These are phyloP conservation scores for Zophobas morio DNA, from an alignment of 1,140 invertebrate genomes.

Conservation along the genomic window DNA sequence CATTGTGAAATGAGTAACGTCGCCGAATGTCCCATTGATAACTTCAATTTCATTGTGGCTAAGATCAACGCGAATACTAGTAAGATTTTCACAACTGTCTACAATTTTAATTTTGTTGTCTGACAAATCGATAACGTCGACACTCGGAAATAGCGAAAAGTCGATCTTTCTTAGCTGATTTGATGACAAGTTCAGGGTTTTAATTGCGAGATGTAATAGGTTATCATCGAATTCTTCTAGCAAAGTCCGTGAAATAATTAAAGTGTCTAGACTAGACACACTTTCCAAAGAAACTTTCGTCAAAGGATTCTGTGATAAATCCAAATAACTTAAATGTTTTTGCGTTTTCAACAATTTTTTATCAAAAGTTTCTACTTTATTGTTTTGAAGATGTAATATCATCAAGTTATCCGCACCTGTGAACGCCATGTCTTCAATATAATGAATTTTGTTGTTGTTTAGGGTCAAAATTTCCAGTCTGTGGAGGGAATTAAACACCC, in stretches of 20 bases:
- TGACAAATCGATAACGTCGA: background rate
- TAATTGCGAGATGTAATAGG: background rate
- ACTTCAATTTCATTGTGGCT: background rate
- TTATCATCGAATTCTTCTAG: no score
- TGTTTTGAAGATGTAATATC: background rate
- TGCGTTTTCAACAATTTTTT: background rate
- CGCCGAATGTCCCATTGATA: background rate
- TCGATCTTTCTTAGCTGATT: background rate
- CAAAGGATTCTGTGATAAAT: slow-evolving; percentile 9
- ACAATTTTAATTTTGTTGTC: background rate
- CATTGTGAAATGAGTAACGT: background rate
- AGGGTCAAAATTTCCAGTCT: background rate
- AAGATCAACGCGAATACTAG: background rate
- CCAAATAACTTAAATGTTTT: background rate
- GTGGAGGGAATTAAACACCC: slow-evolving; percentile 2
- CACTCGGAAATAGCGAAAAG: background rate
- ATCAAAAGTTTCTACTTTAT: background rate
- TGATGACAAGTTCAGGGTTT: background rate
- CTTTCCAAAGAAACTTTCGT: background rate
- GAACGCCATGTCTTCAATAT: background rate
- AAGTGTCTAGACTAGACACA: background rate
- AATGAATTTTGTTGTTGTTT: background rate
- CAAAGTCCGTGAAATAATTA: no score
- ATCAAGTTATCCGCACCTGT: background rate
- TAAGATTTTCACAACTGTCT: background rate